These are phyloP conservation scores for Calcarius ornatus DNA, from an alignment of 2,113 vertebrate species.

Conservation along the genomic window DNA sequence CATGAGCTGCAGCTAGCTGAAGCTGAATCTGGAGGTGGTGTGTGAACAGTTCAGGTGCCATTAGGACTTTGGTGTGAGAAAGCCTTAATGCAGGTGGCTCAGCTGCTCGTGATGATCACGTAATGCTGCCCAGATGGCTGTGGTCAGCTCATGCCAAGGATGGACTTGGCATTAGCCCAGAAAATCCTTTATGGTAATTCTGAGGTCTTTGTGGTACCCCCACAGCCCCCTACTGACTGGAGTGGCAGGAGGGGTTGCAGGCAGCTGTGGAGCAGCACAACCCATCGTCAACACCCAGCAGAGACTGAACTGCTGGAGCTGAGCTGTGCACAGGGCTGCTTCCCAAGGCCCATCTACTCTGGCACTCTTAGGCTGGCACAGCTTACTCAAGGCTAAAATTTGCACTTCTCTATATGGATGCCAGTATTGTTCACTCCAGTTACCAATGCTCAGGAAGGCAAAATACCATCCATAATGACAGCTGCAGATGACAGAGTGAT, in stretches of 20 bases:
- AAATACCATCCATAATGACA: background rate
- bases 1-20: background rate
- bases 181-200: background rate
- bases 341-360: background rate
- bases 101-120: background rate
- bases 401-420: background rate
- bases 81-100: background rate
- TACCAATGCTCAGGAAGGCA: background rate
- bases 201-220: background rate
- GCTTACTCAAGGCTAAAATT: background rate
- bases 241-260: background rate
- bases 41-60: background rate
- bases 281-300: background rate
- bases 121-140: background rate
- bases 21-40: background rate
- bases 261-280: background rate
- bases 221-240: background rate
- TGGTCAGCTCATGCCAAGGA: conserved; percentile 9
- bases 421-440: background rate
- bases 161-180: background rate
- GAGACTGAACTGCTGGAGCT: background rate
- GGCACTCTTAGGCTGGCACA: background rate
- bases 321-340: background rate
- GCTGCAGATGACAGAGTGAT: background rate
- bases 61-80: background rate